A percentile compares a stretch with the other conserved stretches of the same genome.
Evolutionary conservation across 2,888 invertebrate species (phyloP).

Genomic region (Cosmia pyralina): DNA sequence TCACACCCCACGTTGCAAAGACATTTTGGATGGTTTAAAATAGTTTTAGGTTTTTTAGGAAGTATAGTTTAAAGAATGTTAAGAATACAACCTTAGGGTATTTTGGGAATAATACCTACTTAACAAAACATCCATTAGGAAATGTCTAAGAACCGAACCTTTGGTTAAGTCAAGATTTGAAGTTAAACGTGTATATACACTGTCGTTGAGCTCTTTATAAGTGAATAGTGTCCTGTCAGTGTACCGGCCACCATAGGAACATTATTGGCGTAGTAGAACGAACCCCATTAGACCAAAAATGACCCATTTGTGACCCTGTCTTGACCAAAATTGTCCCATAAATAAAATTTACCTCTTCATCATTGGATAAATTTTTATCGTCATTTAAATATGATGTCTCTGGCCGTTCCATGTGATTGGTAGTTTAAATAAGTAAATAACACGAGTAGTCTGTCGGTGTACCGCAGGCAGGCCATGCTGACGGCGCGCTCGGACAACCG

Average conservation of each 20-base stretch:
- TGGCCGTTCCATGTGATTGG: not conserved
- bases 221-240: not conserved
- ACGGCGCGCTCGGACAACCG: slow-evolving; percentile 92
- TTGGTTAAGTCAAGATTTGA: too few species aligned
- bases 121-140: too few species aligned
- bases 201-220: not conserved
- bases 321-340: not conserved
- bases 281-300: not conserved
- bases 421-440: slow-evolving; percentile 75
- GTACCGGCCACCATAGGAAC: not conserved
- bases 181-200: not conserved
- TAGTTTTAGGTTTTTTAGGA: not conserved
- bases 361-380: too few species aligned
- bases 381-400: not conserved
- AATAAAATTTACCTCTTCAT: not conserved
- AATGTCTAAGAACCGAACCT: too few species aligned
- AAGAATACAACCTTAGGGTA: not conserved
- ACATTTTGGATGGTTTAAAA: slow-evolving; percentile 37
- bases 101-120: not conserved
- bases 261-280: not conserved
- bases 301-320: not conserved
- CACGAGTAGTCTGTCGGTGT: slow-evolving; percentile 89
- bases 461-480: slow-evolving; percentile 94
- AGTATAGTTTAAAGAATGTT: not conserved
- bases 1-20: slow-evolving; percentile 74